Base-by-base conservation (phyloP, 2,113 vertebrate genomes). In the Bubo blakistoni region DNA sequence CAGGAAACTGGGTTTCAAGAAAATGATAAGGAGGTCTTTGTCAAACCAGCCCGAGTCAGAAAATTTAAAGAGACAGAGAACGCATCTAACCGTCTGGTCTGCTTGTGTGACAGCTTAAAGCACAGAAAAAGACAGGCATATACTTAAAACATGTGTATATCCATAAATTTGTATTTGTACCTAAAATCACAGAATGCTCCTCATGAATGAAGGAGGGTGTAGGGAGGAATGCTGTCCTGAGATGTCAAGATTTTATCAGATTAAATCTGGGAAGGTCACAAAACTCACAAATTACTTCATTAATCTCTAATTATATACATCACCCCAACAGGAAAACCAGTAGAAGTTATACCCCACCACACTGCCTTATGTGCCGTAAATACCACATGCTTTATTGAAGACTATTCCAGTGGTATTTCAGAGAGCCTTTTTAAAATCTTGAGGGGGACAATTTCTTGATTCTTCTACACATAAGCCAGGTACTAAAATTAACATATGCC, bases 1-100 rank as follows among this genome's bases (percentile, higher is more conserved):
- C 98, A 98, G 98, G 98, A 98, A 95, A 74, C 93, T 62, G 67
- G 24, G 38, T 97, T 97, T 98, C 93, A 91, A 93, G 90, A 96
- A 97, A 96, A 92, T 55, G 94, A 93, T 97, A 95, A 97, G 95
- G 95, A 97, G 69, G 87, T 96, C 93, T 97, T 96, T 98, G 88
- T 97, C 93, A 95, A 97, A 95, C 72, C 44, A 95, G 63, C 19
- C 11, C 3, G 0, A 77, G 40, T 95, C 71, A 96, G 86, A 90
- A 96, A 95, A 94, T 94, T 97, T 90, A 97, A 97, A 98, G 83
- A 80, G 92, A 94, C 52, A 96, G 88, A 81, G 72, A 76, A 90
- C 52, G 66, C 66, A 94, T 77, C 83, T 90, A 83, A 61, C 34
- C 47, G 1, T 88, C 66, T 78, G 86, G 67, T 91, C 86, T 82